These are phyloP conservation scores for Thaumetopoea pityocampa DNA, from an alignment of 1,140 invertebrate genomes.

Conservation along the genomic window DNA sequence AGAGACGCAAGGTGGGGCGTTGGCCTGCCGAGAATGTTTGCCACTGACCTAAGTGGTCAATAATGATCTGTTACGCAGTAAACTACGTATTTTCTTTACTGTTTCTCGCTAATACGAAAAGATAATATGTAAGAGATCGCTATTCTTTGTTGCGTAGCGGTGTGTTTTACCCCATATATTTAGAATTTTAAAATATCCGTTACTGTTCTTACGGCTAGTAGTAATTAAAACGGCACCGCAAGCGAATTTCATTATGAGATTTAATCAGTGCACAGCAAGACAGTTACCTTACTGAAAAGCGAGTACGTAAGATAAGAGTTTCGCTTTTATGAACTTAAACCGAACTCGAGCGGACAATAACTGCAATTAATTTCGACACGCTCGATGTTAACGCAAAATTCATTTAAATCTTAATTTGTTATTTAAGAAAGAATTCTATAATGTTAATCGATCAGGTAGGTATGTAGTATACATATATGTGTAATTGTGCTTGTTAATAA, in stretches of 20 bases:
- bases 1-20: conserved; percentile 53
- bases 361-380: conserved; percentile 10
- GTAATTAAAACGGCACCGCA: conserved; percentile 60
- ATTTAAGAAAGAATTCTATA: not conserved
- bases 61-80: conserved; percentile 67
- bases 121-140: conserved; percentile 17
- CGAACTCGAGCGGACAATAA: conserved; percentile 4
- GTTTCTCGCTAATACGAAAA: conserved; percentile 32
- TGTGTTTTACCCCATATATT: conserved; percentile 14
- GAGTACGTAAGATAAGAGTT: conserved; percentile 31
- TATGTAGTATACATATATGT: too few species aligned
- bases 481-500: too few species aligned
- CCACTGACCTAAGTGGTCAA: conserved; percentile 68
- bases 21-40: conserved; percentile 69
- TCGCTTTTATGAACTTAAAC: conserved; percentile 30
- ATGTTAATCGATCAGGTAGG: too few species aligned
- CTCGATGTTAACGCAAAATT: not conserved
- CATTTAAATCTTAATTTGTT: not conserved
- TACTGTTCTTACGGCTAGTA: conserved; percentile 34
- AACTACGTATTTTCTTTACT: conserved; percentile 45
- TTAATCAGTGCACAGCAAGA: conserved; percentile 59
- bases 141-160: conserved; percentile 12
- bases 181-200: conserved; percentile 18
- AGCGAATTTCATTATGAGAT: conserved; percentile 55
- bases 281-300: conserved; percentile 46